Evolutionary conservation across 2,113 vertebrate species (phyloP), one percentile per base, ranked within the genome.

Genomic region (Mobula birostris): DNA sequence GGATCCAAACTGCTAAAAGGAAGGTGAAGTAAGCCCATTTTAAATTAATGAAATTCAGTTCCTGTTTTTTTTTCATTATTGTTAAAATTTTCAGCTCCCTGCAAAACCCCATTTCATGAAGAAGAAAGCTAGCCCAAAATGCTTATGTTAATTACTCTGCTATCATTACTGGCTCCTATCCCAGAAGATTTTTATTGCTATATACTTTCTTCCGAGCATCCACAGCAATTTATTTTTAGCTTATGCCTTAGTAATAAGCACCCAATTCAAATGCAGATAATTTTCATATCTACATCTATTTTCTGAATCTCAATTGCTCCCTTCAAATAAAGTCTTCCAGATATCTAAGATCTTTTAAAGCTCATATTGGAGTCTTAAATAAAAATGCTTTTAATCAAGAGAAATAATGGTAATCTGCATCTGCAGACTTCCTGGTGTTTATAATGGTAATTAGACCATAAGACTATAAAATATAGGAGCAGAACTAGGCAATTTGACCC

Each of bases 321-420:
- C 56, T 87, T 87, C 83, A 58, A 87, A 87, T 56, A 87, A 61
- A 61, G 77, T 36, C 77, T 79, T 79, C 77, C n/a, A 79, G 77
- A 79, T 15, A n/a, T 77, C 77, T 79, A 36, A 36, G 12, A 79
- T 36, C 77, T 15, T 79, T 36, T 9, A 14, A 77, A 12, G 7
- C 76, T n/a, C 29, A 29, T n/a, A 77, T n/a, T n/a, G 4, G n/a
- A 36, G 77, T 17, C 2, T 2, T 1, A 36, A 79, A 11, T 36
- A 15, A 9, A 36, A 36, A 79, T 79, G 11, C 7, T 36, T 79
- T 79, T 79, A 36, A 36, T 0, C 9, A 36, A n/a, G n/a, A 79
- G 32, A 79, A 79, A 79, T 36, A n/a, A 32, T 77, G 17, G n/a
- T 15, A 2, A 48, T 48, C 48, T 48, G 48, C 48, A 48, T 48